These are phyloP conservation scores for Hexactinellida sp. DNA, from an alignment of 37 sponge, comb jelly and placozoan genomes.

Conservation along the genomic window DNA sequence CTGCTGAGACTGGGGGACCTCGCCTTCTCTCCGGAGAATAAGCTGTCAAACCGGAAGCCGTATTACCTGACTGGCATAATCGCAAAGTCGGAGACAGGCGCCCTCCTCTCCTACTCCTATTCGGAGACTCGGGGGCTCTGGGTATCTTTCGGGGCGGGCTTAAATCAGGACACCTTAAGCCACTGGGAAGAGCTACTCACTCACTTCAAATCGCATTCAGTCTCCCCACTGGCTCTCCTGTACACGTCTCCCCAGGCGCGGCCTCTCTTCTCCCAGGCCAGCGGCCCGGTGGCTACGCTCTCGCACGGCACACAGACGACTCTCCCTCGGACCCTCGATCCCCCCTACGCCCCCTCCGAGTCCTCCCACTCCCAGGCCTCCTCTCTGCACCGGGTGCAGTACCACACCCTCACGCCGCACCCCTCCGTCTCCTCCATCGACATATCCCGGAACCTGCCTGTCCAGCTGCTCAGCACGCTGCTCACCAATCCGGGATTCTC, in stretches of 20 bases:
- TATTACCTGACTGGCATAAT: background rate
- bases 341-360: background rate
- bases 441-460: background rate
- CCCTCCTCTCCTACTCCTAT: background rate
- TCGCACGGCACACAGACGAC: background rate
- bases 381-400: background rate
- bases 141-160: background rate
- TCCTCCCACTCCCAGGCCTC: background rate
- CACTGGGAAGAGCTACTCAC: background rate
- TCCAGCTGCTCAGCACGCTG: background rate
- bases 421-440: background rate
- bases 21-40: background rate
- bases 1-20: background rate
- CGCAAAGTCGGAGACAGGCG: background rate
- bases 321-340: background rate
- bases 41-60: background rate
- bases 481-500: background rate
- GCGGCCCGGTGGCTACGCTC: background rate
- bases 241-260: background rate
- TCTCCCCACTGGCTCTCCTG: background rate
- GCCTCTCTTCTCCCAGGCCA: background rate
- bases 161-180: background rate
- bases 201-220: background rate
- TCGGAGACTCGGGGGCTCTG: background rate
- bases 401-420: background rate